Conservation (phyloP, 2,113 vertebrate genomes). For the Boleophthalmus pectinirostris region DNA sequence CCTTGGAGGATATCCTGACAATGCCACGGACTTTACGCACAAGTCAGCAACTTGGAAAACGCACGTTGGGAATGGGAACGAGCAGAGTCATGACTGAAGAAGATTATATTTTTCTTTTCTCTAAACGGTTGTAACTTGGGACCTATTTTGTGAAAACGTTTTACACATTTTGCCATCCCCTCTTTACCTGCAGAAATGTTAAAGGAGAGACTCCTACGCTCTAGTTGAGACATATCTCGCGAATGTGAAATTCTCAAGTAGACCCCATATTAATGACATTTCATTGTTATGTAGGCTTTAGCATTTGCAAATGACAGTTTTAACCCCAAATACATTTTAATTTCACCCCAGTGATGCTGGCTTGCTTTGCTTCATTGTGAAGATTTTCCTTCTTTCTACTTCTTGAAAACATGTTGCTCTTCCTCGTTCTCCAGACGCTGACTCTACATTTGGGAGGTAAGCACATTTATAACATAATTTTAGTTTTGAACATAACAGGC, state of each 20-base stretch:
- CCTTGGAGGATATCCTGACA: not conserved
- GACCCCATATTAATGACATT: not conserved
- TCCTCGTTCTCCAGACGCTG: constrained; percentile 61
- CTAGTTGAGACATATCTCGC: constrained; percentile 8
- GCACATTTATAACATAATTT: constrained; percentile 30
- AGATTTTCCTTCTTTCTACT: constrained; percentile 29
- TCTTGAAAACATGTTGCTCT: constrained; percentile 77
- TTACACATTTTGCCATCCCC: not conserved
- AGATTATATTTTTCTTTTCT: not conserved
- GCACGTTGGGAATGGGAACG: constrained; percentile 28
- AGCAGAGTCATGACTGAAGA: constrained; percentile 20
- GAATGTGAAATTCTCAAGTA: constrained; percentile 14
- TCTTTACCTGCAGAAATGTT: constrained; percentile 35
- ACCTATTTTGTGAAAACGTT: not conserved
- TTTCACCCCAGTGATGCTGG: constrained; percentile 13
- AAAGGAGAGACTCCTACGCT: constrained; percentile 33
- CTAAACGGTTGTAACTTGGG: not conserved
- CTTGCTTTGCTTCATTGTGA: constrained; percentile 15
- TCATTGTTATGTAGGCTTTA: not conserved
- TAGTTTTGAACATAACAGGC: not conserved
- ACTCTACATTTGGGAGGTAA: constrained; percentile 75
- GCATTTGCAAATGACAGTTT: not conserved
- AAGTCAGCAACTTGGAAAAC: constrained; percentile 48
- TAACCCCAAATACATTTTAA: constrained; percentile 7
- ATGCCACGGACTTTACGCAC: constrained; percentile 35